Percentiles rank a stretch among this genome's conserved stretches.
Evolutionary conservation across 2,888 invertebrate genomes (phyloP).

Genomic region (Chrysolina oricalcia): DNA sequence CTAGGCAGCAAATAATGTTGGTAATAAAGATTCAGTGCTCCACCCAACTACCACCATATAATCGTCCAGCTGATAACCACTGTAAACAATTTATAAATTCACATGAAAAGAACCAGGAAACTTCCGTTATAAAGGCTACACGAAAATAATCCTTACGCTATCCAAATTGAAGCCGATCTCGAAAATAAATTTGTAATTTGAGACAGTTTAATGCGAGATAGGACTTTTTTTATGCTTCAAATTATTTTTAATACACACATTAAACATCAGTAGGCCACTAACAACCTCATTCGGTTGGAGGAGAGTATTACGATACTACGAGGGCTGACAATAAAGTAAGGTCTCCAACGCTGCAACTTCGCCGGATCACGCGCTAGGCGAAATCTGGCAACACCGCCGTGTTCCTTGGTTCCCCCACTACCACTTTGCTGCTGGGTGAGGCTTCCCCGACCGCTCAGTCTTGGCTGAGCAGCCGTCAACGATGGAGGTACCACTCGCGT

Average conservation of each 20-base stretch:
- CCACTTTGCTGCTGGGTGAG: no score
- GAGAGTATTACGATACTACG: slow-evolving; percentile 19
- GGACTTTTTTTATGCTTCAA: slow-evolving; percentile 27
- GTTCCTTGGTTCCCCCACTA: no score
- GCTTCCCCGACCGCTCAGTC: no score
- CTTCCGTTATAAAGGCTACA: slow-evolving; percentile 28
- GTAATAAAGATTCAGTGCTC: no score
- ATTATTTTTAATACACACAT: slow-evolving; percentile 35
- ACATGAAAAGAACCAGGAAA: not conserved
- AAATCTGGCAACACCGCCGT: no score
- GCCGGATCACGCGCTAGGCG: no score
- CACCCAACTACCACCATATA: no score
- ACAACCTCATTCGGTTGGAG: slow-evolving; percentile 31
- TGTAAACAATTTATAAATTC: slow-evolving; percentile 21
- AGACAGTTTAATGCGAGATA: slow-evolving; percentile 25
- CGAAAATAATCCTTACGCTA: slow-evolving; percentile 16
- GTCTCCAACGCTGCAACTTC: no score
- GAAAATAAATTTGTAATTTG: slow-evolving; percentile 32
- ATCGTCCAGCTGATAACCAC: not conserved
- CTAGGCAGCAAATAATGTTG: no score
- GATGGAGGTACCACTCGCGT: no score
- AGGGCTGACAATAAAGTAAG: no score
- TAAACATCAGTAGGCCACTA: slow-evolving; percentile 33
- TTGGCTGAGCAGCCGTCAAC: no score
- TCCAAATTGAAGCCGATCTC: slow-evolving; percentile 29